Percentiles rank a stretch among this genome's conserved stretches.
These are phyloP conservation scores for Rutpela maculata DNA, from an alignment of 2,888 invertebrate genomes.

Conservation along the genomic window DNA sequence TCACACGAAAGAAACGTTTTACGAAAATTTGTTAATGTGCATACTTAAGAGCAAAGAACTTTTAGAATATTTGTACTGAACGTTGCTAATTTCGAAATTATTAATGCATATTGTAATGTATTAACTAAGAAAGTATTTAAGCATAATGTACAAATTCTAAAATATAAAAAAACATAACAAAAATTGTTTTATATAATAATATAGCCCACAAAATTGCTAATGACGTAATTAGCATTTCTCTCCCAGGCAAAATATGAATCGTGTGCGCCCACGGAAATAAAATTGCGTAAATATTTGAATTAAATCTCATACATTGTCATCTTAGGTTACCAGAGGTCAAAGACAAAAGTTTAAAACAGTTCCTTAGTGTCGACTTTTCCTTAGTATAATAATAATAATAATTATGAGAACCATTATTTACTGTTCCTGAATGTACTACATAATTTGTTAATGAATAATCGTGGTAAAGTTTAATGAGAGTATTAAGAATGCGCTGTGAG, in stretches of 20 bases:
- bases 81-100: no score
- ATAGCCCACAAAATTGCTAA: no score
- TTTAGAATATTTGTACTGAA: no score
- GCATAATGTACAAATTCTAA: no score
- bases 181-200: no score
- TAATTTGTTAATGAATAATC: neutral
- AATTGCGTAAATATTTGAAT: neutral
- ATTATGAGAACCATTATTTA: slow-evolving; percentile 15
- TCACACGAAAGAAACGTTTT: no score
- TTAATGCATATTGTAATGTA: no score
- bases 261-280: neutral
- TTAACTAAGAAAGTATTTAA: no score
- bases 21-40: no score
- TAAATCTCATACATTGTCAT: neutral
- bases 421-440: slow-evolving; percentile 1
- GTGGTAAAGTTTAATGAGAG: slow-evolving; percentile 16
- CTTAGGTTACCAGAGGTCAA: slow-evolving; percentile 11
- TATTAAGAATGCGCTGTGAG: slow-evolving; percentile 16
- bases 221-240: no score
- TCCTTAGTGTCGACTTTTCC: neutral
- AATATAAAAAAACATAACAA: no score
- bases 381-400: slow-evolving; percentile 1
- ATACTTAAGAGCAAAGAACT: no score
- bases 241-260: neutral
- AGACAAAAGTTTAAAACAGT: neutral